Conservation (phyloP, 2,797 vertebrate genomes). For the Rhodeus uyekii region DNA sequence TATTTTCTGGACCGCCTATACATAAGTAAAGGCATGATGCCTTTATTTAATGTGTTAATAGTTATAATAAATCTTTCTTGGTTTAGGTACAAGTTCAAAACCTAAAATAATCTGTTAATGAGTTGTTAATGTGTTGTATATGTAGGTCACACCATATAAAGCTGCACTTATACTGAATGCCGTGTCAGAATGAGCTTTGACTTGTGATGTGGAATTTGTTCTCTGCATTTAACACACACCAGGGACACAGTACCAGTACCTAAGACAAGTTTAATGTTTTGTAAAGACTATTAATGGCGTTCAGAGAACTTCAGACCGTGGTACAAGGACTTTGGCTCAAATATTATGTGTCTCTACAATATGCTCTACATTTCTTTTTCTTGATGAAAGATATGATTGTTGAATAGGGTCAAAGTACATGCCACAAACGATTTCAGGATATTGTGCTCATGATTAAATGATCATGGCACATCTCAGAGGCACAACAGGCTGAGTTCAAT, state of each 20-base stretch:
- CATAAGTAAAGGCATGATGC: not conserved
- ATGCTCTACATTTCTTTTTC: not conserved
- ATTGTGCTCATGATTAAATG: not conserved
- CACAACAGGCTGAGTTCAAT: not conserved
- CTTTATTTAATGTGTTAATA: not conserved
- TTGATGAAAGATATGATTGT: not conserved
- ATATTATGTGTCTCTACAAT: not conserved
- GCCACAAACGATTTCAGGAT: not conserved
- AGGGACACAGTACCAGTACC: no score
- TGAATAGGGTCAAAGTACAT: constrained; percentile 5
- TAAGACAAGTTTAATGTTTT: not conserved
- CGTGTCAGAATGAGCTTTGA: not conserved
- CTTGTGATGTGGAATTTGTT: no score
- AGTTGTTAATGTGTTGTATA: not conserved
- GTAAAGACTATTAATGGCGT: not conserved
- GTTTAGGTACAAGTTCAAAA: constrained; percentile 11
- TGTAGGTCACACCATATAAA: not conserved
- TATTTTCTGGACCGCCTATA: no score
- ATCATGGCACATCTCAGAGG: not conserved
- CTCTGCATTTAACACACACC: no score
- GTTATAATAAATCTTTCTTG: not conserved
- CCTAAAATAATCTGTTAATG: not conserved
- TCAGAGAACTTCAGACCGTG: not conserved
- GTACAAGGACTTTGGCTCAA: not conserved
- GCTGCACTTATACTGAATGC: not conserved